A percentile compares a stretch with the other conserved stretches of the same genome.
phyloP scores from a whole-genome alignment of 2,888 invertebrate genomes.

The Macrosoma leucophasiata region DNA sequence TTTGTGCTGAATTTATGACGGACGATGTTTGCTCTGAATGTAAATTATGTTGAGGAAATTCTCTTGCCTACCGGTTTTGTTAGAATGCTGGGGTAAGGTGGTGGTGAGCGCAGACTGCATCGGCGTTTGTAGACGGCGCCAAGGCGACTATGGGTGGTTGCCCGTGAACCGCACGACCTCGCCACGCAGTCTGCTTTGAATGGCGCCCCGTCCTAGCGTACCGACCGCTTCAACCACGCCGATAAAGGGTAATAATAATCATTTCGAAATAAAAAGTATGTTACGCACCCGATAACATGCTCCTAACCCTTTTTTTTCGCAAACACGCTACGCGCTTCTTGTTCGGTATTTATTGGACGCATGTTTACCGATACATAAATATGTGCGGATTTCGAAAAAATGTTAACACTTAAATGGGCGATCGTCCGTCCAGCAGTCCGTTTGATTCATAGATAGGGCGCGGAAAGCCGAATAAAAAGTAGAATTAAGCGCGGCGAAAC shows the following conservation, averaged over 20 bases:
- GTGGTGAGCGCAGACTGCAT: constrained; percentile 19
- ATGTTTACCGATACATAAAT: no score
- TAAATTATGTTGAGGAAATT: constrained; percentile 43
- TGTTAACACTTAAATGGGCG: constrained; percentile 67
- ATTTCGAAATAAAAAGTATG: no score
- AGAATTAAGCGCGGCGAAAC: constrained; percentile 74
- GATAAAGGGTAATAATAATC: no score
- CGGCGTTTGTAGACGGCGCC: constrained; percentile 45
- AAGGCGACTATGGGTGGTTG: constrained; percentile 41
- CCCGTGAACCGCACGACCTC: constrained; percentile 31
- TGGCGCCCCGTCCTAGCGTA: constrained; percentile 38
- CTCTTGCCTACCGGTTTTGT: constrained; percentile 1
- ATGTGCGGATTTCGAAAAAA: constrained; percentile 42
- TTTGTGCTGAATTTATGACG: constrained; percentile 71
- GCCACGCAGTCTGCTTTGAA: constrained; percentile 60
- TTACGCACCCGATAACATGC: no score
- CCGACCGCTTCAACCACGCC: constrained; percentile 40
- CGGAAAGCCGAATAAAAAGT: constrained; percentile 72
- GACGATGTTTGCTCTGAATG: constrained; percentile 66
- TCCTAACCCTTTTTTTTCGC: no score
- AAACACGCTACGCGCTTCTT: no score
- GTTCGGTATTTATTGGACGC: no score
- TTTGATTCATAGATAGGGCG: constrained; percentile 74
- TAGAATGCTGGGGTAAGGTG: constrained; percentile 2
- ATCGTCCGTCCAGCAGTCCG: constrained; percentile 51